phyloP scores from a whole-genome alignment of 2,888 invertebrate species.

The Leptopilina syphax region DNA sequence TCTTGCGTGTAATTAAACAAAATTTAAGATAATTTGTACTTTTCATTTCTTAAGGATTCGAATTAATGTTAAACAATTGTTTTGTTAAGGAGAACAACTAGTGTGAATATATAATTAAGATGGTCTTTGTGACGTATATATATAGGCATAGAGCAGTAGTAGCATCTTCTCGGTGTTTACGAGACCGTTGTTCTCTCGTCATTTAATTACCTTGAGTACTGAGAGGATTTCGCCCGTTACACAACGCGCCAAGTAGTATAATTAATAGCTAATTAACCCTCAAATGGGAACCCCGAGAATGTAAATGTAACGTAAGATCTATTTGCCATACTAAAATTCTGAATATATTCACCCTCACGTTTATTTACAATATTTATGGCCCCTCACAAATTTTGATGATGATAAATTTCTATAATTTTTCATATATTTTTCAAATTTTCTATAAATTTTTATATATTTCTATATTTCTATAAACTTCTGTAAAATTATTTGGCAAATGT shows the following conservation, averaged over 20 bases:
- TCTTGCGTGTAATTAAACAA: too few relatives aligned
- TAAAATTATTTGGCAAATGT: too few relatives aligned
- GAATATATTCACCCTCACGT: slow-evolving; percentile 9
- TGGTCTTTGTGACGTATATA: slow-evolving; percentile 10
- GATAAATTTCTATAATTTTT: too few relatives aligned
- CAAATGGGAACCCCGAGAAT: slow-evolving; percentile 49
- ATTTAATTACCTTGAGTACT: slow-evolving; percentile 57
- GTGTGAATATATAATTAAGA: slow-evolving; percentile 26
- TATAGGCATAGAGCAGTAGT: neutral
- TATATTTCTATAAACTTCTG: too few relatives aligned
- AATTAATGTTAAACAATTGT: neutral
- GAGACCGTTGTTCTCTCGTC: slow-evolving; percentile 46
- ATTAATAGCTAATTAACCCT: slow-evolving; percentile 62
- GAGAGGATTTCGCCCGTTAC: slow-evolving; percentile 46
- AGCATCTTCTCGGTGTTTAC: slow-evolving; percentile 35
- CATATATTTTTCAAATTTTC: neutral
- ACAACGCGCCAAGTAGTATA: slow-evolving; percentile 50
- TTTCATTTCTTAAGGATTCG: neutral
- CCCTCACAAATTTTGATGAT: too few relatives aligned
- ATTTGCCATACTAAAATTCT: slow-evolving; percentile 47
- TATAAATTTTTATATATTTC: neutral
- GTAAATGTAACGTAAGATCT: slow-evolving; percentile 49
- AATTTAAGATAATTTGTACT: too few relatives aligned
- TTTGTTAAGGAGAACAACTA: neutral
- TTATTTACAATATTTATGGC: neutral